Evolutionary conservation across 2,888 invertebrate genomes (phyloP), one percentile per base, ranked within the genome.

Genomic region (Apamea anceps): DNA sequence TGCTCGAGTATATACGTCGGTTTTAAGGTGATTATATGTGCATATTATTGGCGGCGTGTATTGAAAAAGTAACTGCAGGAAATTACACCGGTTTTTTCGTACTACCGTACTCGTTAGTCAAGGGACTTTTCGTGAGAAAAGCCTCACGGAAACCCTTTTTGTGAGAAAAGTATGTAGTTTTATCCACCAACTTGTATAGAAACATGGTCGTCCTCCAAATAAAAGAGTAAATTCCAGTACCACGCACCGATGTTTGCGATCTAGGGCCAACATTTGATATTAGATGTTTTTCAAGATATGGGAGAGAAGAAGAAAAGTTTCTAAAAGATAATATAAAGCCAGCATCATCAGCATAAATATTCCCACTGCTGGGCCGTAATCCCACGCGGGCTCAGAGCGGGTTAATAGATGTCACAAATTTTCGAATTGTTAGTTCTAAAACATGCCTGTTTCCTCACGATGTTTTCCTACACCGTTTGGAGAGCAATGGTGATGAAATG

Each of bases 21-120:
- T 65, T 57, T 72, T 70, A 75, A 68, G 37, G 65, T 15, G 67
- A 72, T 77, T 79, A 60, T 62, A 74, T 74, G 66, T 60, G 67
- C 67, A 72, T 85, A 82, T 45, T 68, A 82, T 77, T n/a, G 32
- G 60, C 54, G 5, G 48, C 18, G 5, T 60, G 21, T 78, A 78
- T 42, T 62, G 13, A 71, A 51, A 71, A 73, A 68, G 13, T 54
- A 63, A 71, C 67, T 72, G 18, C 51, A 78, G 71, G 72, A 80
- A 80, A 72, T 84, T 70, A n/a, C 8, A 72, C 80, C 3, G 37
- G 72, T 83, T 70, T 83, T 42, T 65, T 75, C 21, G 5, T 2
- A 37, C 32, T 6, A 25, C 3, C 7, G 3, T 60, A 42, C 37
- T 5, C 8, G 3, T 77, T 37, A n/a, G 3, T n/a, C 0, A 1